Evolutionary conservation across 2,888 invertebrate species (phyloP).

Genomic region (Caenorhabditis sp.): DNA sequence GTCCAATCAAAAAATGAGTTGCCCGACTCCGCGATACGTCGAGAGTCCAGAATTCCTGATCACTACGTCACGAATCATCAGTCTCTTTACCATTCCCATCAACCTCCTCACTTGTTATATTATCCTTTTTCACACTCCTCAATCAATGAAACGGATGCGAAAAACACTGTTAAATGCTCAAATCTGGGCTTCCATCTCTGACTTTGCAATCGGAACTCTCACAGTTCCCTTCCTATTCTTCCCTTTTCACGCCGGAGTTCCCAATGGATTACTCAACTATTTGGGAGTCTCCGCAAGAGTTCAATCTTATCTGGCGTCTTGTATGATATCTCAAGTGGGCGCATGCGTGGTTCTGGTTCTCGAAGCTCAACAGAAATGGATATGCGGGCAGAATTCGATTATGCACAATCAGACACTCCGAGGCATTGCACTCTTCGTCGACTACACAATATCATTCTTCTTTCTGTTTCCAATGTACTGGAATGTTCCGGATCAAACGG

Average conservation of each 20-base stretch:
- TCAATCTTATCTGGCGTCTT: not conserved
- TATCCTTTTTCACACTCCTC: slow-evolving; percentile 8
- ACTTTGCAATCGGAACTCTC: not conserved
- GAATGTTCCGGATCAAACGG: too few species aligned
- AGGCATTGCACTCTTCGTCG: too few species aligned
- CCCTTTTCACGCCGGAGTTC: slow-evolving; percentile 5
- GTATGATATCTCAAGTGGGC: too few species aligned
- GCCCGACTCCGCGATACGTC: not conserved
- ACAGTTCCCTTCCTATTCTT: slow-evolving; percentile 1
- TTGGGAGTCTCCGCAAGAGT: not conserved
- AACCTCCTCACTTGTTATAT: slow-evolving; percentile 10
- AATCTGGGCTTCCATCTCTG: slow-evolving; percentile 16
- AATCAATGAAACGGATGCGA: slow-evolving; percentile 6
- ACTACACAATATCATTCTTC: too few species aligned
- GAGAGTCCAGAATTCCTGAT: not conserved
- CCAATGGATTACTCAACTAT: not conserved
- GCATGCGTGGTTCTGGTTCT: too few species aligned
- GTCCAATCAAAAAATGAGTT: not conserved
- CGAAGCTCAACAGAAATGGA: too few species aligned
- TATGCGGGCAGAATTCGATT: too few species aligned
- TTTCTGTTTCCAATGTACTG: too few species aligned
- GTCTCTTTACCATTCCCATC: slow-evolving; percentile 6
- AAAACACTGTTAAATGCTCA: slow-evolving; percentile 14
- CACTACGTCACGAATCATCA: not conserved
- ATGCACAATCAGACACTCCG: too few species aligned